A percentile compares a stretch with the other conserved stretches of the same genome.
These are phyloP conservation scores for Amiota communis DNA, from an alignment of 2,888 invertebrate genomes.

Conservation along the genomic window DNA sequence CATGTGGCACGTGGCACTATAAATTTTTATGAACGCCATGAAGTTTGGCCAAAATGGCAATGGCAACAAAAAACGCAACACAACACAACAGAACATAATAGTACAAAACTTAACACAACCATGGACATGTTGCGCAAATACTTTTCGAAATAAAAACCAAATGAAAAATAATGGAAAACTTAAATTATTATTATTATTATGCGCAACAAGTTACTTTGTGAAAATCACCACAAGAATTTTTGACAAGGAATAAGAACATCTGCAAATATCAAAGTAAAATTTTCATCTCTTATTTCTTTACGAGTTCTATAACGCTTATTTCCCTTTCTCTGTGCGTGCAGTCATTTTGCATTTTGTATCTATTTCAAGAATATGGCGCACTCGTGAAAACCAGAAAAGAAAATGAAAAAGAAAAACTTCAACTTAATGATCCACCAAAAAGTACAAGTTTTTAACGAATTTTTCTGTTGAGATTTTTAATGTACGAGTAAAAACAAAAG, in stretches of 20 bases:
- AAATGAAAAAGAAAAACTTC: conserved; percentile 2
- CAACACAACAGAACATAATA: no score
- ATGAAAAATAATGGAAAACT: not conserved
- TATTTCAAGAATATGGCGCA: not conserved
- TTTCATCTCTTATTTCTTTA: not conserved
- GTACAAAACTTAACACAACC: not conserved
- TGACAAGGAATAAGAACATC: not conserved
- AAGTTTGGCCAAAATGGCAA: not conserved
- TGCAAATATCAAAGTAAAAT: conserved; percentile 2
- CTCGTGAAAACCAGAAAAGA: not conserved
- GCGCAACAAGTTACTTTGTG: conserved; percentile 8
- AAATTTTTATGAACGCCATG: conserved; percentile 15
- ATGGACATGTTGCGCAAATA: conserved; percentile 4
- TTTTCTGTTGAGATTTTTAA: not conserved
- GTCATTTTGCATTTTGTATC: conserved; percentile 13
- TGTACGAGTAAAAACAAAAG: no score
- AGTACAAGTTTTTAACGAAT: not conserved
- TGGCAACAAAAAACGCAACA: no score
- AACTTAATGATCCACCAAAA: not conserved
- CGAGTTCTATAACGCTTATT: not conserved
- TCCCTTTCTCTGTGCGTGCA: not conserved
- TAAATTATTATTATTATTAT: not conserved
- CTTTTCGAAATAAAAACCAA: not conserved
- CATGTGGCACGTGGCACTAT: not conserved
- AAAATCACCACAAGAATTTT: no score